Base-by-base conservation (phyloP, 2,797 vertebrate species). In the Darevskia nairensis region DNA sequence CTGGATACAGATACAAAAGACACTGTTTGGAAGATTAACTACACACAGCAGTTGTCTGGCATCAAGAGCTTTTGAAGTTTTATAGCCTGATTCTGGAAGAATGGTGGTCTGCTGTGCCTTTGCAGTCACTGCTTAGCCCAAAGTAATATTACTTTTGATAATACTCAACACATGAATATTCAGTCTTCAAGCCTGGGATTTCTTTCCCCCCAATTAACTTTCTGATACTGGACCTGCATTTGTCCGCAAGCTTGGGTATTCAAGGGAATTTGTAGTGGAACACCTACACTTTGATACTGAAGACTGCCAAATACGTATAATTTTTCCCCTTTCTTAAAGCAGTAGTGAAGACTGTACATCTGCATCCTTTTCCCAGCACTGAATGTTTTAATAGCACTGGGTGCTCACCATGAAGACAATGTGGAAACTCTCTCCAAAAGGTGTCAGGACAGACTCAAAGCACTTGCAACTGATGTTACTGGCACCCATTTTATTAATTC, bases 221-320 rank as follows among this genome's bases (percentile, higher is more conserved):
- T 96, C 95, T 95, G 95, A 95, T 94, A 95, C 95, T 94, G 95
- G 96, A 97, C 93, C 68, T 93, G 92, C 93, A 95, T 75, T 96
- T 97, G 93, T 96, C 96, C 94, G 96, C 96, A 96, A 96, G 96
- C 96, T 91, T 95, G 95, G 95, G 93, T 97, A 96, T 97, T 96
- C 94, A 75, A 96, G 95, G 95, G 92, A 77, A 97, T 97, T 97
- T 97, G 92, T 97, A 95, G 93, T 93, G 89, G 89, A 93, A 97
- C 94, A 96, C 92, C 93, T 96, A 93, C 91, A 94, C 96, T 97
- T 96, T 95, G 96, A 97, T 96, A 97, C 95, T 90, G 95, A 97
- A 96, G 96, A 97, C 97, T 97, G 97, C 97, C 97, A 97, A 97
- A 97, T 96, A 96, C 92, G 94, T 96, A 96, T 96, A 96, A 96